phyloP scores from a whole-genome alignment of 2,113 vertebrate genomes.

The Festucalex cinctus region DNA sequence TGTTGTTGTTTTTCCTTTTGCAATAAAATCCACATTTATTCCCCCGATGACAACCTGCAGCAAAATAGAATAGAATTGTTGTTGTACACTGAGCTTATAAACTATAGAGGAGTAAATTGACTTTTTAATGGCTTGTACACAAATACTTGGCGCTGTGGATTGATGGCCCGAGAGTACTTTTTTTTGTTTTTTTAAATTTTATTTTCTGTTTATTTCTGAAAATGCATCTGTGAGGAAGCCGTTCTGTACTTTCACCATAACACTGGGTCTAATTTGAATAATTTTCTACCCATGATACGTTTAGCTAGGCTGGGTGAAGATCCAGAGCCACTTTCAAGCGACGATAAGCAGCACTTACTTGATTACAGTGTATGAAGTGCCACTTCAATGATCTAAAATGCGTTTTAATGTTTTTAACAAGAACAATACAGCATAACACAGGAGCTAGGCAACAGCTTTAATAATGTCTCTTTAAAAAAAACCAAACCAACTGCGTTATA shows the following conservation, averaged over 20 bases:
- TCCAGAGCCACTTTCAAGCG: no score
- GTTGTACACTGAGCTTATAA: background rate
- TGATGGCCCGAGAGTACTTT: no score
- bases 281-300: background rate
- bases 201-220: no score
- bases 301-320: no score
- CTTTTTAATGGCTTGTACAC: background rate
- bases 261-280: background rate
- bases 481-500: background rate
- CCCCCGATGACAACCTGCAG: constrained; percentile 86
- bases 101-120: background rate
- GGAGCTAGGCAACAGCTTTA: background rate
- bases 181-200: no score
- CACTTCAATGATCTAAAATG: no score
- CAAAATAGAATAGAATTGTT: constrained; percentile 5
- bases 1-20: constrained; percentile 74
- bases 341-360: no score
- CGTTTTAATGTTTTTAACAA: no score
- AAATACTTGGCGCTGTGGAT: no score
- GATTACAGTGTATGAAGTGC: no score
- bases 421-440: no score
- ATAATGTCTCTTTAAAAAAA: background rate
- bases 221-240: background rate
- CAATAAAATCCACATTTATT: constrained; percentile 85
- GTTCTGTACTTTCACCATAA: no score